These are phyloP conservation scores for Enteromius afrohamiltoni DNA, from an alignment of 2,797 vertebrate species.

Conservation along the genomic window DNA sequence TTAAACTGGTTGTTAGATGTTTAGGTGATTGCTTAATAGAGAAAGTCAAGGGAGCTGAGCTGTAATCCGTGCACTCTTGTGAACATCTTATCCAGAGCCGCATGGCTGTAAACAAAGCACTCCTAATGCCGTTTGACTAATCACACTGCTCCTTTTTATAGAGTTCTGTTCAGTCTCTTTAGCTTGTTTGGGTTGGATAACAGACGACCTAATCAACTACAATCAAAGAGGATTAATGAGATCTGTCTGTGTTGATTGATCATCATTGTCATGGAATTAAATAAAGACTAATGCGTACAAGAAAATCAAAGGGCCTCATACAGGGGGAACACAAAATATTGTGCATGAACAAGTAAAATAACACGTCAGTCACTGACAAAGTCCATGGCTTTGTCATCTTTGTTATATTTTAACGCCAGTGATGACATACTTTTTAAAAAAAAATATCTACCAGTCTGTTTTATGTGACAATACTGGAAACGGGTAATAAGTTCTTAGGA, in stretches of 20 bases:
- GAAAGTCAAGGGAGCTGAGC: not conserved
- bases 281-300: not conserved
- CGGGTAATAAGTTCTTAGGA: no score
- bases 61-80: not conserved
- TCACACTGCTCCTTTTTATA: not conserved
- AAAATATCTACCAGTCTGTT: not conserved
- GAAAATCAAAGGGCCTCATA: not conserved
- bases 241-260: constrained; percentile 5
- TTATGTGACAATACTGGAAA: not conserved
- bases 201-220: not conserved
- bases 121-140: not conserved
- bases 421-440: no score
- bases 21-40: not conserved
- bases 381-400: not conserved
- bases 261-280: not conserved
- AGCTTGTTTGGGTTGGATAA: constrained; percentile 1
- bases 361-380: no score
- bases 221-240: not conserved
- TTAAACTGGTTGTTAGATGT: not conserved
- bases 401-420: not conserved
- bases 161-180: not conserved
- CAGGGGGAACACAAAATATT: not conserved
- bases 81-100: not conserved
- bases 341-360: no score
- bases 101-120: constrained; percentile 5